Base-by-base conservation (phyloP, 2,888 invertebrate genomes). In the Cephus spinipes region DNA sequence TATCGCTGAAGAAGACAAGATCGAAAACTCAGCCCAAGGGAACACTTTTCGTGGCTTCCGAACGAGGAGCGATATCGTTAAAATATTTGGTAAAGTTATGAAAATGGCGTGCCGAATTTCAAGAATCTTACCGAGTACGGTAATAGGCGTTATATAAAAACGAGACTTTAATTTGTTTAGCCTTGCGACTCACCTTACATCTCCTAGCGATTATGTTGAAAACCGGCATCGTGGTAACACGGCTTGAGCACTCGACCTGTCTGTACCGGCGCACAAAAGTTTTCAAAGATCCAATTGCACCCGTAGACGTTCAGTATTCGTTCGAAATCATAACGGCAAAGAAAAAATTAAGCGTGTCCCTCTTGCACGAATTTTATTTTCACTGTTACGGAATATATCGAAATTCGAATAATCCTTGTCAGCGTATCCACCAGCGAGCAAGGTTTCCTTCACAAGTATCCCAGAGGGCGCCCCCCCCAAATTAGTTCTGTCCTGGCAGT, bases 131-230 rank as follows among this genome's bases (percentile, higher is more conserved):
- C 55, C 23, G 55, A 55, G 23, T 23, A 23, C 23, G 23, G 2
- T 23, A 55, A 23, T 23, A 23, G 15, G 23, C 55, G 55, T 55
- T 15, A 55, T 55, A 55, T 55, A 55, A 9, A 55, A 55, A 55
- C 23, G 23, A 23, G 55, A 55, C 23, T 23, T 55, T 55, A 23
- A 55, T 55, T 23, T 9, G 55, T 23, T 9, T 55, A 55, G 23
- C 55, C 55, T 71, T 33, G 32, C 71, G 15, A 88, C 91, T 92
- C 93, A 94, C 94, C 94, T 94, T 94, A 89, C 93, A 94, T 89
- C 94, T 93, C 88, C 94, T 93, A 81, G 94, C 92, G 88, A 94
- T 93, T 85, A 94, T 94, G 90, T 94, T 94, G 90, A 94, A 94
- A 84, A 94, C 94, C 83, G 94, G 94, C 94, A 94, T 94, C 84